phyloP scores from a whole-genome alignment of 2,797 vertebrate genomes.

The Myoxocephalus aenaeus region DNA sequence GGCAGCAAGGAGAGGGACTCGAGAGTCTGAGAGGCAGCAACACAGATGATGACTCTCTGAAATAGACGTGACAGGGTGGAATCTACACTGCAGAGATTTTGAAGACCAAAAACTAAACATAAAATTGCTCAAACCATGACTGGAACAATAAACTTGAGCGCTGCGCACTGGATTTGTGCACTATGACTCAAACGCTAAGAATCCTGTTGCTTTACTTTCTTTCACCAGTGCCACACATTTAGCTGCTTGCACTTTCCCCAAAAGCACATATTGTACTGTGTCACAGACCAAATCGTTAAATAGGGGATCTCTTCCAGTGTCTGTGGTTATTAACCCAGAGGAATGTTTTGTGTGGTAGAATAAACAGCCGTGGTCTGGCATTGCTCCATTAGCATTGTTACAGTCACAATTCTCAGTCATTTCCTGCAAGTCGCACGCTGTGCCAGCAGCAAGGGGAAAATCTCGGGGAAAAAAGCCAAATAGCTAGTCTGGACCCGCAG shows the following conservation, averaged over 20 bases:
- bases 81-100: slow-evolving; percentile 26
- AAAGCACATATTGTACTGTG: slow-evolving; percentile 62
- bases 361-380: slow-evolving; percentile 71
- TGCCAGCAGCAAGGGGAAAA: slow-evolving; percentile 70
- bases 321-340: slow-evolving; percentile 75
- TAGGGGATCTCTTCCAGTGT: slow-evolving; percentile 58
- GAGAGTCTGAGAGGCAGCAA: slow-evolving; percentile 41
- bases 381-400: slow-evolving; percentile 72
- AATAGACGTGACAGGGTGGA: slow-evolving; percentile 45
- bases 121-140: slow-evolving; percentile 21
- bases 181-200: slow-evolving; percentile 44
- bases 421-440: slow-evolving; percentile 64
- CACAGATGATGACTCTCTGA: slow-evolving; percentile 53
- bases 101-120: slow-evolving; percentile 28
- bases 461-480: slow-evolving; percentile 55
- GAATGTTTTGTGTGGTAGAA: slow-evolving; percentile 71
- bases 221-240: slow-evolving; percentile 41
- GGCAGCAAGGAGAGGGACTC: slow-evolving; percentile 41
- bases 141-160: slow-evolving; percentile 39
- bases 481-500: slow-evolving; percentile 57
- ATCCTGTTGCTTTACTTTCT: slow-evolving; percentile 44
- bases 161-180: background rate
- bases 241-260: slow-evolving; percentile 51
- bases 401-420: slow-evolving; percentile 70
- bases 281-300: slow-evolving; percentile 66